Percentiles rank a stretch among this genome's conserved stretches.
phyloP scores from a whole-genome alignment of 2,888 invertebrate genomes.

The Leucoptera coffeella region DNA sequence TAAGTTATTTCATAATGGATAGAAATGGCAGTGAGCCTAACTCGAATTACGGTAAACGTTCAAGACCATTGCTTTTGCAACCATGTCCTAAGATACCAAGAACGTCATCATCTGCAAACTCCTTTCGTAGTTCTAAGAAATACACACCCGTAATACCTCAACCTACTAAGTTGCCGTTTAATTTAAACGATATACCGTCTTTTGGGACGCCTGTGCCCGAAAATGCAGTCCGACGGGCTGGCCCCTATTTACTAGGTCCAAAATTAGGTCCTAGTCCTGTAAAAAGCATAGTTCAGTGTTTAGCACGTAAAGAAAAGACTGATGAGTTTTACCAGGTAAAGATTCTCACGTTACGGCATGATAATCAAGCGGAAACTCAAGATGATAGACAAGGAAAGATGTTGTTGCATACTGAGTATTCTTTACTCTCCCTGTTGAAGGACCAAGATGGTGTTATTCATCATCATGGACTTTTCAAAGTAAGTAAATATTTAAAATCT shows the following conservation, averaged over 20 bases:
- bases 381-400: constrained; percentile 75
- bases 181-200: constrained; percentile 31
- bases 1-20: constrained; percentile 37
- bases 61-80: constrained; percentile 36
- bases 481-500: no score
- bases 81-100: constrained; percentile 33
- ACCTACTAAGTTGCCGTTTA: constrained; percentile 19
- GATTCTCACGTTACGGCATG: constrained; percentile 49
- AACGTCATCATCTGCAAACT: constrained; percentile 22
- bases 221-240: constrained; percentile 54
- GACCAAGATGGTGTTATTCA: constrained; percentile 69
- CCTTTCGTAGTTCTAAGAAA: constrained; percentile 19
- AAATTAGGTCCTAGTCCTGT: constrained; percentile 68
- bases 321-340: constrained; percentile 67
- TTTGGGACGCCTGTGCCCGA: constrained; percentile 48
- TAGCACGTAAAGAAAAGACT: constrained; percentile 64
- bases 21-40: constrained; percentile 31
- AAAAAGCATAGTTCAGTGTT: constrained; percentile 68
- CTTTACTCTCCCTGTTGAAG: constrained; percentile 61
- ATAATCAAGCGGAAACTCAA: constrained; percentile 57
- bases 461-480: constrained; percentile 72
- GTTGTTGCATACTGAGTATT: constrained; percentile 71
- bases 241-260: constrained; percentile 64
- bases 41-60: constrained; percentile 35
- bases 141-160: constrained; percentile 15